Evolutionary conservation across 1,140 invertebrate species (phyloP), one percentile per base, ranked within the genome.

Genomic region (Proctacanthus coquilletti): DNA sequence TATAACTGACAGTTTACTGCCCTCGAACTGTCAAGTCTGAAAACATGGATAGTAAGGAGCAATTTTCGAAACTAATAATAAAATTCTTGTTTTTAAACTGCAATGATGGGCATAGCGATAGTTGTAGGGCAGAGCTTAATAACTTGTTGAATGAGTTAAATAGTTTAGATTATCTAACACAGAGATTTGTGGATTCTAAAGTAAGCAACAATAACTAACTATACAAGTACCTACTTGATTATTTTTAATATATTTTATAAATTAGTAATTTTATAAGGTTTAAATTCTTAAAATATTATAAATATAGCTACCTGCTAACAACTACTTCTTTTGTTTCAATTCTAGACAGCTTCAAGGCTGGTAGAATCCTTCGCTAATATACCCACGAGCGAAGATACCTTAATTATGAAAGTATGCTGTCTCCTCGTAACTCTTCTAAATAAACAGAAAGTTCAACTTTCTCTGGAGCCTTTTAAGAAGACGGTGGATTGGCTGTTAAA

Each of bases 391-490:
- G 27, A 29, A 29, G 27, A 29, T 13, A 29, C 27, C 15, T 14
- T 29, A 3, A 29, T 29, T 13, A 14, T 29, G 4, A 29, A 29
- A 29, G n/a, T 14, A 29, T 29, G 27, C 15, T 29, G 27, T 29
- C 8, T 29, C 11, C 3, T 29, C 3, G 15, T 14, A 13, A 14
- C 15, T 3, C 27, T 29, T 14, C n/a, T 29, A 14, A 29, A 29
- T 14, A 29, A 29, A 29, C 27, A 29, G 27, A 29, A 29, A 29
- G 15, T 29, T 9, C 27, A 29, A 29, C 27, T 29, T 29, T 29
- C 27, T 29, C 27, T 11, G 15, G 27, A 29, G n/a, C 27, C n/a
- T 13, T 29, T 29, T 14, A 29, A 29, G 3, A 29, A 29, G 15
- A 3, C 15, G 3, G 15, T 29, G 11, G 27, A 29, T 13, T 29